Evolutionary conservation across 2,797 vertebrate species (phyloP).

Genomic region (Microctenopoma lineatum): DNA sequence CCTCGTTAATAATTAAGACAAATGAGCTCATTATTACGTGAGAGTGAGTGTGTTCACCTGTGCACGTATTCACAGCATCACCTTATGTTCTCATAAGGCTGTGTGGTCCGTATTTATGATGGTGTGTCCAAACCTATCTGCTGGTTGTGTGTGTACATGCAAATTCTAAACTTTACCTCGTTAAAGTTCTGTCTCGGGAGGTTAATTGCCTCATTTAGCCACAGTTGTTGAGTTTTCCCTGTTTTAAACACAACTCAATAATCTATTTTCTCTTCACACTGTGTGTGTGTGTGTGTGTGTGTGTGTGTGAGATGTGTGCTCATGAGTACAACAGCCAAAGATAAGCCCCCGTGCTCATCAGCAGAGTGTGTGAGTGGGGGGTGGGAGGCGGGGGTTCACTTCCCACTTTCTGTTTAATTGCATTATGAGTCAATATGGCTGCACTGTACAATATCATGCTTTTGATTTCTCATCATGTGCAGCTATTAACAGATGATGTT

Average conservation of each 20-base stretch:
- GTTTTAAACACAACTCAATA: constrained; percentile 28
- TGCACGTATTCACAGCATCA: neutral
- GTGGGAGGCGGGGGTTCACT: neutral
- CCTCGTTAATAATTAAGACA: constrained; percentile 75
- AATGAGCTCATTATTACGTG: constrained; percentile 72
- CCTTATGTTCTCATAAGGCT: constrained; percentile 10
- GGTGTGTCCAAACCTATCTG: neutral
- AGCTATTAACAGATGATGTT: constrained; percentile 55
- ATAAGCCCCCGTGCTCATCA: constrained; percentile 33
- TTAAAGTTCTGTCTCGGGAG: constrained; percentile 53
- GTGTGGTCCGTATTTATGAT: constrained; percentile 10
- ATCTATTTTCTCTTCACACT: constrained; percentile 12
- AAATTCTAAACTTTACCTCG: constrained; percentile 64
- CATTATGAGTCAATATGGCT: constrained; percentile 59
- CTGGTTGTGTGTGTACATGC: constrained; percentile 28
- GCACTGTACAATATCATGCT: constrained; percentile 40
- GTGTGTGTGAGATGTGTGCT: neutral
- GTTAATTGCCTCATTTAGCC: constrained; percentile 69
- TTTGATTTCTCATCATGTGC: constrained; percentile 52
- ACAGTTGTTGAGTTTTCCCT: constrained; percentile 36
- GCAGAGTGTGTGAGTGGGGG: constrained; percentile 5
- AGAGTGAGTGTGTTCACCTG: neutral
- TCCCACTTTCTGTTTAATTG: constrained; percentile 53
- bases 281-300: neutral
- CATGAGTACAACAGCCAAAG: constrained; percentile 13